A percentile compares a stretch with the other conserved stretches of the same genome.
Evolutionary conservation across 2,888 invertebrate species (phyloP).

Genomic region (Cyclophora punctaria): DNA sequence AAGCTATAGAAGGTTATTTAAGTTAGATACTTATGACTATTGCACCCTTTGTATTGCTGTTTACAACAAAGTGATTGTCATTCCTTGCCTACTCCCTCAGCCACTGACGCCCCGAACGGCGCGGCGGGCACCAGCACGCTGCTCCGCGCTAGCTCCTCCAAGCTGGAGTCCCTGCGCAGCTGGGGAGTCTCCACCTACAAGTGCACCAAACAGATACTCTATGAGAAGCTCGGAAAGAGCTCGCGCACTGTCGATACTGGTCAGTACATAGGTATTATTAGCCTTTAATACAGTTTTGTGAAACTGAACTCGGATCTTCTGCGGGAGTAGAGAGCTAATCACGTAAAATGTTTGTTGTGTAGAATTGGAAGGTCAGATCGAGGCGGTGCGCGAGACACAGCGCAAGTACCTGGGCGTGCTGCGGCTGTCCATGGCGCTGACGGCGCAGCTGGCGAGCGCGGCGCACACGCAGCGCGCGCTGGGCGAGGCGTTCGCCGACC

Average conservation of each 20-base stretch:
- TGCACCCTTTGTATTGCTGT: no score
- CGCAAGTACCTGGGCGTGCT: constrained; percentile 92
- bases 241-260: constrained; percentile 92
- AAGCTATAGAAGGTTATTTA: no score
- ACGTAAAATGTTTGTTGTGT: constrained; percentile 23
- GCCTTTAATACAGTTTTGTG: no score
- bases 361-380: constrained; percentile 96
- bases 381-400: constrained; percentile 93
- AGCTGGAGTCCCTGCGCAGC: constrained; percentile 93
- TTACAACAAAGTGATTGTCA: no score
- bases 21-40: no score
- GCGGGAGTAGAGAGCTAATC: no score
- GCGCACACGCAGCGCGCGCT: constrained; percentile 90
- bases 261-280: constrained; percentile 29
- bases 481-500: constrained; percentile 94
- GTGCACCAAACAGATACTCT: constrained; percentile 96
- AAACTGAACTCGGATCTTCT: no score
- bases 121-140: constrained; percentile 72
- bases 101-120: constrained; percentile 78
- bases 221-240: constrained; percentile 96
- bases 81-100: constrained; percentile 20
- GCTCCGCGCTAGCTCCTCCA: constrained; percentile 81
- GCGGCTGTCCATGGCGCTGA: constrained; percentile 87
- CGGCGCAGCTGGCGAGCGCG: constrained; percentile 82
- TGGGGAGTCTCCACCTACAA: constrained; percentile 99